Base-by-base conservation (phyloP, 2,797 vertebrate species). In the Acanthis flammea region DNA sequence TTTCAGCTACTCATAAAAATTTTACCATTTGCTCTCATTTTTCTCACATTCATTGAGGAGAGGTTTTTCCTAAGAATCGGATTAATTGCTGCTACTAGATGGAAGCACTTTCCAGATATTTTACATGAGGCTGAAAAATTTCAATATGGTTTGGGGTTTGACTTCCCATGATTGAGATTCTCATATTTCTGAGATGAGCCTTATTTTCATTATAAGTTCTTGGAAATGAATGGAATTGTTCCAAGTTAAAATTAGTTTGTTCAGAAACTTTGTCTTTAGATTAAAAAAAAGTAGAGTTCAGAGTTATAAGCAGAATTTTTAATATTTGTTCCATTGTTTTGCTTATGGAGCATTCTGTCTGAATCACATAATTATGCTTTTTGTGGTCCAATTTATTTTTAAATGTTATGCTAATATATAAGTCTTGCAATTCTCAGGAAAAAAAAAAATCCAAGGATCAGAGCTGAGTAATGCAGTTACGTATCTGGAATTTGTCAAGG, bases 111-210 rank as follows among this genome's bases (percentile, higher is more conserved):
- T 86, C 27, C 41, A 65, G 50, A 42, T 78, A 86, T 62, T 93
- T 95, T 62, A 77, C 48, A n/a, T 60, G 42, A 78, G 45, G 24
- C 42, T 78, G 45, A 93, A 88, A 87, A 94, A 83, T 57, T 94
- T 91, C 89, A 86, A 78, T 57, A 71, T 94, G 80, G 47, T 82
- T 91, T 81, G 39, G 14, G 30, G 12, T 54, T 83, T 93, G 83
- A 83, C 42, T 90, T 94, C 71, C 35, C 31, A 4, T 63, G 33
- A 25, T 37, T 2, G 3, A 91, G 37, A 74, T 60, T 84, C 81
- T 92, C 23, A 7, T 79, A 33, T 90, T 92, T 90, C 73, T 6
- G 1, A 61, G 47, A 48, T 1, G 3, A 42, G 31, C 30, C 67
- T 83, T 77, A 68, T 57, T 50, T 94, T 75, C 28, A 30, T 70